These are phyloP conservation scores for Selene dorsalis DNA, from an alignment of 2,797 vertebrate genomes.

Conservation along the genomic window DNA sequence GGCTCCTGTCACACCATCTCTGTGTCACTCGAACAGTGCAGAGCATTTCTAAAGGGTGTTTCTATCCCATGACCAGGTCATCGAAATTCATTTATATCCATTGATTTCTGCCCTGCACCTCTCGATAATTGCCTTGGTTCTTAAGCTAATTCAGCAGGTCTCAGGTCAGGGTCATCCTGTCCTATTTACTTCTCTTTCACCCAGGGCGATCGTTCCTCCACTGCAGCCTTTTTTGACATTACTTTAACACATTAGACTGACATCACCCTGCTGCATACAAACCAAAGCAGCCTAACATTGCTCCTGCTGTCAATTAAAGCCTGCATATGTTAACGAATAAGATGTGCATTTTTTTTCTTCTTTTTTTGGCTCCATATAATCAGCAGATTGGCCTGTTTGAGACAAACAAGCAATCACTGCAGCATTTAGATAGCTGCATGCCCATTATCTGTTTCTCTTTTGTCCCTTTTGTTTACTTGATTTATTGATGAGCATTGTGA, in stretches of 20 bases:
- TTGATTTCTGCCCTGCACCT: conserved; percentile 51
- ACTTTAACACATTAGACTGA: conserved; percentile 41
- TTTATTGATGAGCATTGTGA: conserved; percentile 25
- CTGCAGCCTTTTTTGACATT: conserved; percentile 22
- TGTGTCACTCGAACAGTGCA: not conserved
- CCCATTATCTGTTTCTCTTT: not conserved
- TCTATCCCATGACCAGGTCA: conserved; percentile 31
- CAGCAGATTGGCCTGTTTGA: not conserved
- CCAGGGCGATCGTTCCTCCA: conserved; percentile 15
- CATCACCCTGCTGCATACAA: conserved; percentile 13
- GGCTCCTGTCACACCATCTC: not conserved
- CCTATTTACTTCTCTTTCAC: conserved; percentile 49
- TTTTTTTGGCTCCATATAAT: not conserved
- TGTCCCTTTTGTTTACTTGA: conserved; percentile 10
- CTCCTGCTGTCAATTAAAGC: conserved; percentile 22
- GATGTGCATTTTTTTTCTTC: not conserved
- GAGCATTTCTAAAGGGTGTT: conserved; percentile 23
- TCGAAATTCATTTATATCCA: conserved; percentile 47
- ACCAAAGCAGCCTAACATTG: conserved; percentile 20
- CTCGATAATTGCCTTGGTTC: conserved; percentile 40
- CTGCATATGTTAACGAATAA: not conserved
- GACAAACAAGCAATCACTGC: not conserved
- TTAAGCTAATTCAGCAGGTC: conserved; percentile 58
- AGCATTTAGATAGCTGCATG: not conserved
- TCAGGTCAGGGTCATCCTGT: conserved; percentile 48